These are phyloP conservation scores for Loriculus beryllinus DNA, from an alignment of 2,797 vertebrate species.

Conservation along the genomic window DNA sequence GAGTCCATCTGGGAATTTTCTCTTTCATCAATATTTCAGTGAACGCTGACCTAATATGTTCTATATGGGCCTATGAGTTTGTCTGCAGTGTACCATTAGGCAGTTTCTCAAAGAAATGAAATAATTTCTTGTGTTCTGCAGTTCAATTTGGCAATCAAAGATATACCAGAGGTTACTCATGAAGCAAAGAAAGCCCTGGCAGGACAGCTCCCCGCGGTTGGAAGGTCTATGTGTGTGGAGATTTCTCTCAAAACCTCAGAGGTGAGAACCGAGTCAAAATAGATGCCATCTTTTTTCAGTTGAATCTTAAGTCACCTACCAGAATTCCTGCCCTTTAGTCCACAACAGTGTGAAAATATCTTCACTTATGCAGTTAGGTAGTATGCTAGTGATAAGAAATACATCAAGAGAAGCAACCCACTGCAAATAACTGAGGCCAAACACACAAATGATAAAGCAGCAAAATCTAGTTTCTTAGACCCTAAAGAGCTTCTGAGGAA, in stretches of 20 bases:
- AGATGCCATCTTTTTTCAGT: neutral
- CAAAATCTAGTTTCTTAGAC: neutral
- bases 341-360: neutral
- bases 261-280: constrained; percentile 74
- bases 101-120: constrained; percentile 3
- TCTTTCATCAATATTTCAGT: constrained; percentile 28
- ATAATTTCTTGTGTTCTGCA: constrained; percentile 62
- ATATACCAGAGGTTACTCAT: constrained; percentile 98
- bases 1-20: neutral
- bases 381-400: neutral
- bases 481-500: neutral
- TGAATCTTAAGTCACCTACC: neutral
- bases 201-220: constrained; percentile 92
- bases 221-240: constrained; percentile 98
- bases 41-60: neutral
- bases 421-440: neutral
- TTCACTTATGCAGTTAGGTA: neutral
- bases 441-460: neutral
- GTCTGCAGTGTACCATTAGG: neutral
- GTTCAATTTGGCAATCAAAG: constrained; percentile 99
- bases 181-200: constrained; percentile 98
- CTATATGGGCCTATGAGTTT: neutral
- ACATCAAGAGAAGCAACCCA: neutral
- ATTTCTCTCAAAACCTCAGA: constrained; percentile 98
- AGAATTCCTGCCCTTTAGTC: neutral